Evolutionary conservation across 2,797 vertebrate species (phyloP).

Genomic region (Macropodus opercularis): DNA sequence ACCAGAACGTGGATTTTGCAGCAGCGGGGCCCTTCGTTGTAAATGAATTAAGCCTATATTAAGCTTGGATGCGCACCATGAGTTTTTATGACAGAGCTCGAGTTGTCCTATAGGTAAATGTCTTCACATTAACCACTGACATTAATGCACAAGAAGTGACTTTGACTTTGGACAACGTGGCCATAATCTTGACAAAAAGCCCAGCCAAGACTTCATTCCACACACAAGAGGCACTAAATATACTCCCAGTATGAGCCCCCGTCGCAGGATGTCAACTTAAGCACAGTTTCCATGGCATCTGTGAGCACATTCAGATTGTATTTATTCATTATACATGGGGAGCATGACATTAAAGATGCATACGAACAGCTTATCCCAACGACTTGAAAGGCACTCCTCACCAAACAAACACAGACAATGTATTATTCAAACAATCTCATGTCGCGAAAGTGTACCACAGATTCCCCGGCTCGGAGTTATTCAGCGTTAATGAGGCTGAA

Average conservation of each 20-base stretch:
- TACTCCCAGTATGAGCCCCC: constrained; percentile 18
- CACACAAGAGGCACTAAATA: constrained; percentile 46
- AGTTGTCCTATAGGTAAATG: neutral
- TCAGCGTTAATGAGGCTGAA: constrained; percentile 68
- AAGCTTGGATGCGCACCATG: neutral
- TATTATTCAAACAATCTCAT: constrained; percentile 66
- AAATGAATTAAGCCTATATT: neutral
- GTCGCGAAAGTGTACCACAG: constrained; percentile 54
- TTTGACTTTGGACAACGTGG: constrained; percentile 15
- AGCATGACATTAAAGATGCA: constrained; percentile 74
- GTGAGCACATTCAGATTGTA: constrained; percentile 49
- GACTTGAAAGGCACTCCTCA: constrained; percentile 63
- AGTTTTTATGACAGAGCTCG: neutral
- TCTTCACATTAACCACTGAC: neutral
- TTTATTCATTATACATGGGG: constrained; percentile 73
- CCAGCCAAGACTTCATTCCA: constrained; percentile 14
- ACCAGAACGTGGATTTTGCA: neutral
- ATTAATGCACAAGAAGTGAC: neutral
- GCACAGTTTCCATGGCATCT: constrained; percentile 70
- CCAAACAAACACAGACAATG: constrained; percentile 69
- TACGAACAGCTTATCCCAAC: constrained; percentile 55
- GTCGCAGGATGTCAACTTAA: constrained; percentile 51
- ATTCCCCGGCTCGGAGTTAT: constrained; percentile 49
- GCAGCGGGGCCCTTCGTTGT: neutral
- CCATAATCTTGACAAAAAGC: constrained; percentile 21